phyloP scores from a whole-genome alignment of 64 coral and sea anemone genomes.

The Orbicella faveolata region DNA sequence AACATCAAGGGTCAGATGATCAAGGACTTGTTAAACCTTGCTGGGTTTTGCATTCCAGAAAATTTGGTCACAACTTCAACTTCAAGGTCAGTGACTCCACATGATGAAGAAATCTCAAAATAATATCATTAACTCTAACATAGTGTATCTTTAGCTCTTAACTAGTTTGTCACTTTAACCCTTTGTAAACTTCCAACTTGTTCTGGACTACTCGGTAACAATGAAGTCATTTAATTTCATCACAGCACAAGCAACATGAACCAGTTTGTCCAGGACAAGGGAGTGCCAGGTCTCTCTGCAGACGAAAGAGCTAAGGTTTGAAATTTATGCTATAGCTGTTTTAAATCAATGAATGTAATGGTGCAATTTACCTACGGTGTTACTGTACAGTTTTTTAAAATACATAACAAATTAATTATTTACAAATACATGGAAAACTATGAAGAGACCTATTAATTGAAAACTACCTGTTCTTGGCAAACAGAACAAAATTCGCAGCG shows the following conservation, averaged over 20 bases:
- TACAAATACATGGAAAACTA: no score
- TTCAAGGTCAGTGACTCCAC: constrained; percentile 53
- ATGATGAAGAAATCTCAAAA: no score
- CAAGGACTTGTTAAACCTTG: constrained; percentile 82
- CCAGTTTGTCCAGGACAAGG: constrained; percentile 91
- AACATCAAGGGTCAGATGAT: constrained; percentile 99
- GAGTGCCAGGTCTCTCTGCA: constrained; percentile 54
- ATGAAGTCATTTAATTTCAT: background rate
- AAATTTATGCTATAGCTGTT: background rate
- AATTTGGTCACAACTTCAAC: constrained; percentile 77
- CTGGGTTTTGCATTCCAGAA: constrained; percentile 80
- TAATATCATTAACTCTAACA: no score
- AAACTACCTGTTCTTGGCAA: no score
- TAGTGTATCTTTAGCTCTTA: no score
- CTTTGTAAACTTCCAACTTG: no score
- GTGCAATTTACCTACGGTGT: background rate
- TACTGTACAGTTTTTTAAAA: background rate
- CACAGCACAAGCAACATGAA: constrained; percentile 71
- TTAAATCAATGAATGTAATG: background rate
- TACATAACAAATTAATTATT: no score
- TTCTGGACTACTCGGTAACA: no score
- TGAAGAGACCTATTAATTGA: no score
- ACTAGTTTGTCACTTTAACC: no score
- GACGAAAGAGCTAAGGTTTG: constrained; percentile 88
- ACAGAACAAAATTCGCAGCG: no score